Percentiles rank a stretch among this genome's conserved stretches.
Conservation (phyloP, 2,113 vertebrate species). For the Albula glossodonta region DNA sequence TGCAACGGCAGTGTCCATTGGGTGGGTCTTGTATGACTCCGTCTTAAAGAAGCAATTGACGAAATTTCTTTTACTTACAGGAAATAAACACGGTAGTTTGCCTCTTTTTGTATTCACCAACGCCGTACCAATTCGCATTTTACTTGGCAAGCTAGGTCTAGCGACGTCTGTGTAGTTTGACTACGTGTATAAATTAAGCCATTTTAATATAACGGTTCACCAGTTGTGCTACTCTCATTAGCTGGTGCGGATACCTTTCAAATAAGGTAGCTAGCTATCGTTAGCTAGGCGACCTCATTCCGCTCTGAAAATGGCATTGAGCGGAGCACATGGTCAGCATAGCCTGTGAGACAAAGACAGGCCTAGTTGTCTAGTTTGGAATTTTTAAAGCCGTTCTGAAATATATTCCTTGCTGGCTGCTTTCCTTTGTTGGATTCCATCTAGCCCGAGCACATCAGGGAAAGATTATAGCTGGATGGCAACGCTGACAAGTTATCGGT, state of each 20-base stretch:
- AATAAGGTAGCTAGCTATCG: not conserved
- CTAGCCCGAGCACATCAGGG: not conserved
- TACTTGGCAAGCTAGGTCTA: not conserved
- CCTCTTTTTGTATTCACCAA: not conserved
- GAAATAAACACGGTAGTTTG: not conserved
- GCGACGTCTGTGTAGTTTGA: not conserved
- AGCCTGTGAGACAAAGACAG: not conserved
- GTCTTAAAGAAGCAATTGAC: not conserved
- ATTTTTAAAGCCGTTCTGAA: not conserved
- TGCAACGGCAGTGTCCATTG: not conserved
- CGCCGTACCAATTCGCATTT: not conserved
- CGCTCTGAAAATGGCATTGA: not conserved
- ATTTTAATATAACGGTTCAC: not conserved
- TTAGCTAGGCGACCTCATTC: not conserved
- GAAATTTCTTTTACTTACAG: not conserved
- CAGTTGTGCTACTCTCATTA: not conserved
- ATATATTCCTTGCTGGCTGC: not conserved
- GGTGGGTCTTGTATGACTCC: slow-evolving; percentile 3
- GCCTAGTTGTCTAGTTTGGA: not conserved
- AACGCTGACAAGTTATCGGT: not conserved
- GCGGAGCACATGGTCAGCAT: not conserved
- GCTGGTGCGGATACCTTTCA: not conserved
- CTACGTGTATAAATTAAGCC: not conserved
- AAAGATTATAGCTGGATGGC: not conserved
- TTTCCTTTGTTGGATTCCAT: not conserved